These are phyloP conservation scores for Acromyrmex heyeri DNA, from an alignment of 1,140 invertebrate genomes.

Conservation along the genomic window DNA sequence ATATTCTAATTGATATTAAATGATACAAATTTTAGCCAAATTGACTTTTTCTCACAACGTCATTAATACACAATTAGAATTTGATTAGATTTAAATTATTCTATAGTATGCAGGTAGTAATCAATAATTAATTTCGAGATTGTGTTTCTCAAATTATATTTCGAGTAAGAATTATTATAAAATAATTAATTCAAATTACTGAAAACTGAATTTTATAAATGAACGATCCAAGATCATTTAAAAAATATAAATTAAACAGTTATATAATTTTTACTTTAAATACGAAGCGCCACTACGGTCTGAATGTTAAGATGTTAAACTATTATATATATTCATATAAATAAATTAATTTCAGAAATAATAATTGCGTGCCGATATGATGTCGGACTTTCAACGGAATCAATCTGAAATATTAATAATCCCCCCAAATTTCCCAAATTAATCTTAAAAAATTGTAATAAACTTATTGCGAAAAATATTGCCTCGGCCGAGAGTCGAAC, in stretches of 20 bases:
- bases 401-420: no score
- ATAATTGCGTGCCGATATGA: no score
- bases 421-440: no score
- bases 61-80: constrained; percentile 6
- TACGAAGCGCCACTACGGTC: no score
- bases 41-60: neutral
- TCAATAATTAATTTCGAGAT: neutral
- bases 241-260: neutral
- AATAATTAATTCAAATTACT: neutral
- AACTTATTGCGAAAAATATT: no score
- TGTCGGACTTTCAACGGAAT: no score
- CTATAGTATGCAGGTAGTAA: neutral
- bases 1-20: constrained; percentile 3
- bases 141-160: neutral
- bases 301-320: no score
- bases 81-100: constrained; percentile 23
- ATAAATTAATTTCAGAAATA: no score
- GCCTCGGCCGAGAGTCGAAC: no score
- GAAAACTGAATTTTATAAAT: neutral
- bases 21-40: constrained; percentile 8
- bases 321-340: no score
- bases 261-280: no score
- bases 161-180: neutral
- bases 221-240: neutral
- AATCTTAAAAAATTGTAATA: no score